phyloP scores from a whole-genome alignment of 2,888 invertebrate species.

The Stramonita haemastoma region DNA sequence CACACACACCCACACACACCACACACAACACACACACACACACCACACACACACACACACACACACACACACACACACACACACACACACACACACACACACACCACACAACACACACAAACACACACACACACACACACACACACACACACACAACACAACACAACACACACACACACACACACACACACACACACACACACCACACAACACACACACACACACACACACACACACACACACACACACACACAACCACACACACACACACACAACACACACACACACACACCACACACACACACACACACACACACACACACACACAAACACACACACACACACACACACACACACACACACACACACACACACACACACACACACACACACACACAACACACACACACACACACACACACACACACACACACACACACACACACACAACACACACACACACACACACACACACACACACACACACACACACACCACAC shows the following conservation, averaged over 20 bases:
- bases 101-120: neutral
- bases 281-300: neutral
- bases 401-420: neutral
- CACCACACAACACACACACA: neutral
- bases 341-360: too few relatives aligned
- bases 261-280: neutral
- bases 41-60: neutral
- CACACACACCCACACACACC: neutral
- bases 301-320: neutral
- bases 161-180: neutral
- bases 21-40: neutral
- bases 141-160: neutral
- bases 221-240: neutral
- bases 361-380: neutral
- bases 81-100: neutral
- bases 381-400: neutral
- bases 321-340: neutral
- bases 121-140: neutral
- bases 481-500: neutral
- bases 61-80: neutral
- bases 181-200: neutral
- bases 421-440: neutral
- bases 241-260: neutral
- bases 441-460: neutral
- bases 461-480: neutral